These are phyloP conservation scores for Mimas tiliae DNA, from an alignment of 2,888 invertebrate species.

Conservation along the genomic window DNA sequence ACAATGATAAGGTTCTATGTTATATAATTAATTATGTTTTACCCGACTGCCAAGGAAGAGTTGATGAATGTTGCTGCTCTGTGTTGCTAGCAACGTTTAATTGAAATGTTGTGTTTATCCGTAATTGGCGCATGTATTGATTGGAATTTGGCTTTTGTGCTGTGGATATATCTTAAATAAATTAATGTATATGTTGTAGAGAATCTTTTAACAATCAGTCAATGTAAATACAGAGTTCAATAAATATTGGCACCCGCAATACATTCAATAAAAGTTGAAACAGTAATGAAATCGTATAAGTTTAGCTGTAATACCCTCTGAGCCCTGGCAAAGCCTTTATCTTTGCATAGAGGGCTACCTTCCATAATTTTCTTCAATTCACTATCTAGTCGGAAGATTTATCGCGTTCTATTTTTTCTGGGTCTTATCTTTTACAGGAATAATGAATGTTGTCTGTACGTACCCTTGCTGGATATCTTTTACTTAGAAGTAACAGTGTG, in stretches of 20 bases:
- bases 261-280: neutral
- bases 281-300: neutral
- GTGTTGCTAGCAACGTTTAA: too few relatives aligned
- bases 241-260: neutral
- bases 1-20: too few relatives aligned
- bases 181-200: too few relatives aligned
- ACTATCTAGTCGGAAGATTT: constrained; percentile 53
- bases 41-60: too few relatives aligned
- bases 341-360: constrained; percentile 46
- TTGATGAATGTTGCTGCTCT: too few relatives aligned
- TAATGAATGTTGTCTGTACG: constrained; percentile 24
- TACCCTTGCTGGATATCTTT: constrained; percentile 12
- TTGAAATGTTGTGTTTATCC: too few relatives aligned
- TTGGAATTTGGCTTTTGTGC: too few relatives aligned
- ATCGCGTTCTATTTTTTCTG: constrained; percentile 46
- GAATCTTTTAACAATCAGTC: neutral
- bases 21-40: too few relatives aligned
- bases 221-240: neutral
- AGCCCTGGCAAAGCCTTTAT: constrained; percentile 41
- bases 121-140: too few relatives aligned
- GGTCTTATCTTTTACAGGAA: constrained; percentile 46
- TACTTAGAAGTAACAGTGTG: neutral
- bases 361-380: constrained; percentile 52
- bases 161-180: too few relatives aligned
- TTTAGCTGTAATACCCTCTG: neutral